A percentile compares a stretch with the other conserved stretches of the same genome.
phyloP scores from a whole-genome alignment of 2,888 invertebrate genomes.

The Entomobrya proxima region DNA sequence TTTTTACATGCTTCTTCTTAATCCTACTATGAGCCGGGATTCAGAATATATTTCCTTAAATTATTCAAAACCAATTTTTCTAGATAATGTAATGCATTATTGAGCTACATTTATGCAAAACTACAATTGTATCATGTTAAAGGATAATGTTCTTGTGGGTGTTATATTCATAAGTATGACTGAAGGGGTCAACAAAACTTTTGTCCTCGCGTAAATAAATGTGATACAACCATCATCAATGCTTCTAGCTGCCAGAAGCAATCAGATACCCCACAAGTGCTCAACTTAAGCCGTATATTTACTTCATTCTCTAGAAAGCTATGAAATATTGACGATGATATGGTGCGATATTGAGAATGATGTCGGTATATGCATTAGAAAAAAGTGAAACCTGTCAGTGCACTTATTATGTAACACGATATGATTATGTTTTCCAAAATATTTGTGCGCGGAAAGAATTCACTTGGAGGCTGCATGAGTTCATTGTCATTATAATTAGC shows the following conservation, averaged over 20 bases:
- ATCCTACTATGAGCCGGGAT: background rate
- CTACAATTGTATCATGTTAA: too few relatives aligned
- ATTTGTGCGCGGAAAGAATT: slow-evolving; percentile 33
- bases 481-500: slow-evolving; percentile 67
- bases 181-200: background rate
- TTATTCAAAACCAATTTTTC: too few relatives aligned
- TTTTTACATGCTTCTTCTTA: background rate
- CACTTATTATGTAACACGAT: background rate
- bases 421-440: background rate
- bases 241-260: background rate
- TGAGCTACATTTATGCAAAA: too few relatives aligned
- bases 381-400: slow-evolving; percentile 2
- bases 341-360: background rate
- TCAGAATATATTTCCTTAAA: too few relatives aligned
- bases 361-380: background rate
- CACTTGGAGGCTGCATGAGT: slow-evolving; percentile 39
- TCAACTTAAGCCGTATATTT: background rate
- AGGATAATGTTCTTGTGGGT: background rate
- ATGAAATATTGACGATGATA: background rate
- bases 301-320: background rate
- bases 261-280: slow-evolving; percentile 55
- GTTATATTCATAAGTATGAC: background rate
- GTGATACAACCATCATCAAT: background rate
- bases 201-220: background rate
- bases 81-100: too few relatives aligned